phyloP scores from a whole-genome alignment of 2,797 vertebrate genomes.

The Choloepus didactylus region DNA sequence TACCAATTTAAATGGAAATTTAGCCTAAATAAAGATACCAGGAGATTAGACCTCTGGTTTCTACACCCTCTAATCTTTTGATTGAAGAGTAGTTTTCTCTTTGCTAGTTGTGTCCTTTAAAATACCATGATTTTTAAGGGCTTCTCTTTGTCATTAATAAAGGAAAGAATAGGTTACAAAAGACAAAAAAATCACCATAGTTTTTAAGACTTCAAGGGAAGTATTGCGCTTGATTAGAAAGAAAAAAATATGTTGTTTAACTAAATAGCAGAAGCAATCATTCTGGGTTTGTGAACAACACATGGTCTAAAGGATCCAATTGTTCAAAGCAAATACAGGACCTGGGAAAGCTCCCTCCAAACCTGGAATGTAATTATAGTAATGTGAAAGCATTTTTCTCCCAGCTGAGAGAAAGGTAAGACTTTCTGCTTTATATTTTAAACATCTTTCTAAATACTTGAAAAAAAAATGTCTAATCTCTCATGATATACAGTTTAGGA shows the following conservation, averaged over 20 bases:
- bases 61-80: not conserved
- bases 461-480: slow-evolving; percentile 85
- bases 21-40: slow-evolving; percentile 77
- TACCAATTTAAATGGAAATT: slow-evolving; percentile 78
- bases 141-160: slow-evolving; percentile 72
- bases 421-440: slow-evolving; percentile 87
- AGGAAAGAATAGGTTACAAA: slow-evolving; percentile 68
- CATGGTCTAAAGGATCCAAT: slow-evolving; percentile 83
- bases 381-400: slow-evolving; percentile 88
- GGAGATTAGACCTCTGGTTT: slow-evolving; percentile 28
- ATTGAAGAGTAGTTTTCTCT: slow-evolving; percentile 50
- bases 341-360: slow-evolving; percentile 79
- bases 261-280: slow-evolving; percentile 72
- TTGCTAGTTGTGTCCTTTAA: slow-evolving; percentile 74
- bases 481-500: slow-evolving; percentile 87
- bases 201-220: slow-evolving; percentile 85
- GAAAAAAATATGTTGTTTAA: slow-evolving; percentile 73
- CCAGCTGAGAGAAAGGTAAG: slow-evolving; percentile 86
- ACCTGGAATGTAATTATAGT: slow-evolving; percentile 87
- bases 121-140: slow-evolving; percentile 68
- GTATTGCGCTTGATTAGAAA: slow-evolving; percentile 90
- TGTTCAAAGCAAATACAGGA: slow-evolving; percentile 82
- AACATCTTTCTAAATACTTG: slow-evolving; percentile 86
- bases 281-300: slow-evolving; percentile 79
- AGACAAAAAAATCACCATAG: slow-evolving; percentile 60